Conservation (phyloP, 2,113 vertebrate species). For the Cyphomyrus discorhynchus region DNA sequence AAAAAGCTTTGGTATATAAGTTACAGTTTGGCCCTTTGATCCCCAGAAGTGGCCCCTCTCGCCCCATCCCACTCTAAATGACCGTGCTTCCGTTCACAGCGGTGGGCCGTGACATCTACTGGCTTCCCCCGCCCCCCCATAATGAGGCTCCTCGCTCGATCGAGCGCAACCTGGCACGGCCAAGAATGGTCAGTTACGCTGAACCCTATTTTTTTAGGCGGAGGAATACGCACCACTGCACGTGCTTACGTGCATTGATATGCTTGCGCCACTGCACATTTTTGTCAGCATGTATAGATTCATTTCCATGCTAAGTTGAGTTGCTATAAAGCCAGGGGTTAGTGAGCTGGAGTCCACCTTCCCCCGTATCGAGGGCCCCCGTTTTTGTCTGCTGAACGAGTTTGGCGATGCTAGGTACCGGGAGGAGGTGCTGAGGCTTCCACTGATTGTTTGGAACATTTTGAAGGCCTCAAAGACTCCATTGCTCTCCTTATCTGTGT, state of each 20-base stretch:
- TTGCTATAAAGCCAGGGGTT: background rate
- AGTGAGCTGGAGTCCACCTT: background rate
- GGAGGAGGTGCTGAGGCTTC: background rate
- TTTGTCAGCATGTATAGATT: background rate
- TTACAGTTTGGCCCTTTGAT: background rate
- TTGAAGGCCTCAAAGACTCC: background rate
- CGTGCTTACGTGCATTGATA: background rate
- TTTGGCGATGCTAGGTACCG: background rate
- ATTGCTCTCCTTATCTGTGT: background rate
- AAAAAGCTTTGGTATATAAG: background rate
- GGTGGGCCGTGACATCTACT: background rate
- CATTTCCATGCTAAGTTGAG: background rate
- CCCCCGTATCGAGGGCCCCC: background rate
- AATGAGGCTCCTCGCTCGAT: background rate
- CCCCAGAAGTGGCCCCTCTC: background rate
- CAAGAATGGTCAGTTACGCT: background rate
- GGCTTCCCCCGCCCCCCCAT: background rate
- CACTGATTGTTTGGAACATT: background rate
- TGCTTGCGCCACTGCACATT: background rate
- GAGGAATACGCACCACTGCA: background rate
- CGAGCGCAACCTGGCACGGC: background rate
- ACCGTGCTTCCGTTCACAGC: background rate
- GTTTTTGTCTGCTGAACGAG: background rate
- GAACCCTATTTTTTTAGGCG: background rate
- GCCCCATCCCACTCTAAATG: background rate